Conservation (phyloP, 1,140 invertebrate genomes). For the Brevipalpus yothersi region DNA sequence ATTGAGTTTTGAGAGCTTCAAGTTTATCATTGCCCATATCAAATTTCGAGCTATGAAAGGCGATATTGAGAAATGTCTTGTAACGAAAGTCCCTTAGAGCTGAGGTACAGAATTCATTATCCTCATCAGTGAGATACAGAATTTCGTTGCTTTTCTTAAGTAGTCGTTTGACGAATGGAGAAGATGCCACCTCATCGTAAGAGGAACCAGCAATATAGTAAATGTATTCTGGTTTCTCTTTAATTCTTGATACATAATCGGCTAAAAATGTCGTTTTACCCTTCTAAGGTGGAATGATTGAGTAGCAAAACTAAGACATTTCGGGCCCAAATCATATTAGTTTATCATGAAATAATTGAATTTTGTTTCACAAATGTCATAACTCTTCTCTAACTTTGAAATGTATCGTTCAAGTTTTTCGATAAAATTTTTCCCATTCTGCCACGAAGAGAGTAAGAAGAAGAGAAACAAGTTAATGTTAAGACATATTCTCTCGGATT, state of each 20-base stretch:
- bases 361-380: too few species aligned
- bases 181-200: constrained; percentile 82
- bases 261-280: constrained; percentile 77
- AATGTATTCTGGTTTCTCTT: constrained; percentile 89
- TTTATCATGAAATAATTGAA: too few species aligned
- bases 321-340: too few species aligned
- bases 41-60: constrained; percentile 87
- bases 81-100: constrained; percentile 94
- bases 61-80: constrained; percentile 72
- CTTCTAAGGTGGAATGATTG: too few species aligned
- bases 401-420: too few species aligned
- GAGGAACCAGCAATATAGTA: constrained; percentile 86
- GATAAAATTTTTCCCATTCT: too few species aligned
- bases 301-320: too few species aligned
- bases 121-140: constrained; percentile 94
- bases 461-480: too few species aligned
- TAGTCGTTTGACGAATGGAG: constrained; percentile 86
- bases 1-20: constrained; percentile 83
- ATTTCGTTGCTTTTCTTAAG: constrained; percentile 94
- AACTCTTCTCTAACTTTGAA: too few species aligned
- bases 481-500: too few species aligned
- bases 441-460: too few species aligned
- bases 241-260: constrained; percentile 92
- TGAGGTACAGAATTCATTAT: constrained; percentile 95
- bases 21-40: constrained; percentile 87